phyloP scores from a whole-genome alignment of 2,797 vertebrate species.

The Acanthiza pusilla region DNA sequence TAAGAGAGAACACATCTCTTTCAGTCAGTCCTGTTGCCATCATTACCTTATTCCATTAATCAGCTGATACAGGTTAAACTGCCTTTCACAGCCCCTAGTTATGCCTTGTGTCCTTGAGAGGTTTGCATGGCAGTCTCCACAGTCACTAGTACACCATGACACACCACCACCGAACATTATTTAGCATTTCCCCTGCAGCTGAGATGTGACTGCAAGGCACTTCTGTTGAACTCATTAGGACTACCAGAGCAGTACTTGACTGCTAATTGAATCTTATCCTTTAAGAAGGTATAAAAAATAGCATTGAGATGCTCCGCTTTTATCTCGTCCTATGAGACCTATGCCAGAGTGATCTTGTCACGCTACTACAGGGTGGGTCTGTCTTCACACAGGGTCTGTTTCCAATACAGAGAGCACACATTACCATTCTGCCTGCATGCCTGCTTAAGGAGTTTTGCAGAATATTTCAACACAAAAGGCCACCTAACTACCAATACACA shows the following conservation, averaged over 20 bases:
- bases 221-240: background rate
- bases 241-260: background rate
- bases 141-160: background rate
- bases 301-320: background rate
- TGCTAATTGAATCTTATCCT: slow-evolving; percentile 1
- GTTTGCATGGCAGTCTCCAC: background rate
- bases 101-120: background rate
- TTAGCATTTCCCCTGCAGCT: background rate
- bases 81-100: background rate
- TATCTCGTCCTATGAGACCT: background rate
- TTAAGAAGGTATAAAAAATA: slow-evolving; percentile 23
- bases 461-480: background rate
- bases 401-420: background rate
- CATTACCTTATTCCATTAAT: background rate
- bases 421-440: accelerated
- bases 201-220: background rate
- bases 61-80: background rate
- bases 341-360: background rate
- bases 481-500: background rate
- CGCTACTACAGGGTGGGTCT: background rate
- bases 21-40: background rate
- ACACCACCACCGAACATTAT: background rate
- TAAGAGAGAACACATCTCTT: background rate
- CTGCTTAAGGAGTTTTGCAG: background rate
- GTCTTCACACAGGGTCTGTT: background rate